Evolutionary conservation across 2,113 vertebrate species (phyloP).

Genomic region (Platanista minor): DNA sequence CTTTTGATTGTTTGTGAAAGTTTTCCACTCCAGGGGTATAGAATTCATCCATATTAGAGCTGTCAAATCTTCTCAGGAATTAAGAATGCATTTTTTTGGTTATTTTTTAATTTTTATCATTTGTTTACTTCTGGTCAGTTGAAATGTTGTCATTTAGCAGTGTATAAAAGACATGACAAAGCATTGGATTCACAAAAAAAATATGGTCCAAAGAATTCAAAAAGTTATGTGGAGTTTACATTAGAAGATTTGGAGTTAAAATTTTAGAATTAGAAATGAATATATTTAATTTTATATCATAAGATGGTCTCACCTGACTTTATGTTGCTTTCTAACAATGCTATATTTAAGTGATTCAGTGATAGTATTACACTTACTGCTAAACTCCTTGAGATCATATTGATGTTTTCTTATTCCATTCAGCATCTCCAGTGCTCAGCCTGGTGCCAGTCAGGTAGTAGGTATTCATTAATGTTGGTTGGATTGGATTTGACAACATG

Average conservation of each 20-base stretch:
- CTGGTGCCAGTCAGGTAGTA: not conserved
- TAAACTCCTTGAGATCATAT: not conserved
- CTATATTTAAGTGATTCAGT: conserved; percentile 17
- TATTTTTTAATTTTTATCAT: conserved; percentile 24
- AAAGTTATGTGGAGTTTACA: not conserved
- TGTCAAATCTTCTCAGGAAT: conserved; percentile 43
- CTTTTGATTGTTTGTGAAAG: conserved; percentile 26
- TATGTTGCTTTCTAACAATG: conserved; percentile 8
- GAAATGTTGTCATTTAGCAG: conserved; percentile 41
- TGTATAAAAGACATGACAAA: conserved; percentile 4
- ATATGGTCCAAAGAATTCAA: not conserved
- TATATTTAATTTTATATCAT: conserved; percentile 20
- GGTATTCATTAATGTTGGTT: conserved; percentile 15
- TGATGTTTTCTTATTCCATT: conserved; percentile 35
- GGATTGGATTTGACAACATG: not conserved
- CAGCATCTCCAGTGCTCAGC: not conserved
- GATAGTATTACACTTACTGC: not conserved
- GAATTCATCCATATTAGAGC: conserved; percentile 47
- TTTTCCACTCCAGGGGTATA: conserved; percentile 37
- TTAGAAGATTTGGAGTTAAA: conserved; percentile 13
- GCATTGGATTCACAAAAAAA: conserved; percentile 8
- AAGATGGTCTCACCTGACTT: not conserved
- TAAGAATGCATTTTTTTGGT: conserved; percentile 33
- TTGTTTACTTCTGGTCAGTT: conserved; percentile 42
- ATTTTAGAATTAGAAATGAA: conserved; percentile 25